These are phyloP conservation scores for Eucera pruinosa DNA, from an alignment of 2,888 invertebrate genomes.

Conservation along the genomic window DNA sequence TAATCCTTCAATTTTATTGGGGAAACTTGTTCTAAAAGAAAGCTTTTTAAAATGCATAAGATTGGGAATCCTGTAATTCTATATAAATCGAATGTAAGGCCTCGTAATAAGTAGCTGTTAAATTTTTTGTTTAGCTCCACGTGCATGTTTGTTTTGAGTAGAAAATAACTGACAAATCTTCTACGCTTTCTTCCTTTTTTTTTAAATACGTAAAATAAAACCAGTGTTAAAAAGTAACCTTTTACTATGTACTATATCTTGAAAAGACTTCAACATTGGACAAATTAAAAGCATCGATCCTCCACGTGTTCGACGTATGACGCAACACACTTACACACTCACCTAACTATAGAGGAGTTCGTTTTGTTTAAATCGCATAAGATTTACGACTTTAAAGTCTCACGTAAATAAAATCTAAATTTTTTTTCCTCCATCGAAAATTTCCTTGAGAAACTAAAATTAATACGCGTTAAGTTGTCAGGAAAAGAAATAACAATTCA, in stretches of 20 bases:
- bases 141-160: background rate
- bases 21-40: too few species aligned
- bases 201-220: background rate
- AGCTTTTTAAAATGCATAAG: too few species aligned
- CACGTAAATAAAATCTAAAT: background rate
- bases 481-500: too few species aligned
- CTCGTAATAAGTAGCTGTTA: background rate
- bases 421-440: background rate
- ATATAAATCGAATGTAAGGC: conserved; percentile 10
- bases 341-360: too few species aligned
- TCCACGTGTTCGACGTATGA: conserved; percentile 2
- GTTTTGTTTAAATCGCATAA: background rate
- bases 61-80: too few species aligned
- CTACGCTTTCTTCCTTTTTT: too few species aligned
- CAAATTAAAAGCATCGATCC: conserved; percentile 4
- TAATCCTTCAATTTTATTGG: too few species aligned
- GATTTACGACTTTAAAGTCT: background rate
- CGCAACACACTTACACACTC: background rate
- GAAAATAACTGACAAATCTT: background rate
- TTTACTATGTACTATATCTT: background rate
- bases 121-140: background rate
- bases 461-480: too few species aligned
- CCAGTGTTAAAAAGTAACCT: background rate
- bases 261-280: background rate
- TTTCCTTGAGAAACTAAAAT: background rate